Evolutionary conservation across 2,797 vertebrate species (phyloP), one percentile per base, ranked within the genome.

Genomic region (Columba guinea): DNA sequence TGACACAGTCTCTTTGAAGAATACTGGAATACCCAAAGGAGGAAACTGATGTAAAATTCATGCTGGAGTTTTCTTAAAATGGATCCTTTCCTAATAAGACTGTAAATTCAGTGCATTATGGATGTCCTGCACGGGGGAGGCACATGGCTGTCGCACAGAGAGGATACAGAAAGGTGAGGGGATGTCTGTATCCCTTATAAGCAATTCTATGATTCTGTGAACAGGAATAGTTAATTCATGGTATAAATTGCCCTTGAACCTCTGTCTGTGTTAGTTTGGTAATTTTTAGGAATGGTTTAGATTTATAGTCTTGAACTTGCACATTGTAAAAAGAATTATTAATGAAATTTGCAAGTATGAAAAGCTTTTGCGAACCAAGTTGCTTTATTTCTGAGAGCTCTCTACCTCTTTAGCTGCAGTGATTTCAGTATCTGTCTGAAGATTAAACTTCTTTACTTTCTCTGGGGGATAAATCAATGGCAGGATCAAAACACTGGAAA

Each of bases 21-120:
- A 73, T 69, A 2, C 39, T 87, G 73, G 62, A 90, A 94, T 92
- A 59, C 92, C 62, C 95, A 60, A 27, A 91, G 94, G 92, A 90
- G 34, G n/a, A 94, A 94, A 95, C 76, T 71, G 69, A 95, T 96
- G 89, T 71, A 95, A 95, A 95, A 96, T 94, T 95, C 84, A 94
- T 94, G 63, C 48, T 55, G 32, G 49, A 24, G 23, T 96, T 93
- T 92, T 90, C 84, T 90, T 93, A 71, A 95, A 90, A 77, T 58
- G 30, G 5, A 84, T 81, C 23, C n/a, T 88, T 91, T 91, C 41
- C 62, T 94, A 84, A 78, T 84, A 88, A 84, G 51, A 77, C 48
- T 86, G 35, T 69, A 89, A 75, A 91, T 86, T 78, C 71, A 85
- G 60, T 78, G 82, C 89, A 81, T 95, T 84, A 91, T 49, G 49